Evolutionary conservation across 1,140 invertebrate species (phyloP), one percentile per base, ranked within the genome.

Genomic region (Thaumetopoea pityocampa): DNA sequence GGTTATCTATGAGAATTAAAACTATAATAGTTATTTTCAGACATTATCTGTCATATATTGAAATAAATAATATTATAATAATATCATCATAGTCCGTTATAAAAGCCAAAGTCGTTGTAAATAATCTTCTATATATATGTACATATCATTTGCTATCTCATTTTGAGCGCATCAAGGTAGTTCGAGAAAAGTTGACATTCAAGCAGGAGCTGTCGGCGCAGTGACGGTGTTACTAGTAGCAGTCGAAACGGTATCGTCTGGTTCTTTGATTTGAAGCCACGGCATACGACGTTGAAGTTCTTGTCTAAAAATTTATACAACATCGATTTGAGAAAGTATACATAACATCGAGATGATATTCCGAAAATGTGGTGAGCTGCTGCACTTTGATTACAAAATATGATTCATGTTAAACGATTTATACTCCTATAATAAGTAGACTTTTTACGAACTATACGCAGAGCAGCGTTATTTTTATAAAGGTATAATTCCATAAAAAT

Each of bases 181-280:
- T n/a, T n/a, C n/a, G n/a, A n/a, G n/a, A n/a, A n/a, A n/a, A n/a
- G n/a, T n/a, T n/a, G n/a, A 8, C 9, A 46, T 32, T 43, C 53
- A 76, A 4, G 76, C 70, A 0, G 76, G 52, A 1, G 77, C 65
- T 0, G 73, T 48, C 3, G 78, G 43, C 6, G 67, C 43, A 4
- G 50, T 51, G 1, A 64, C 68, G 0, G 77, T 74, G 16, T 70
- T 72, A 23, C 51, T 63, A 0, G 81, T 85, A 3, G 64, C 61
- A 1, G 71, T 76, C 0, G 85, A 86, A 0, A 52, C 57, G 1
- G 65, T 81, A 33, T 86, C 85, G 19, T 72, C 67, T 1, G 85
- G 81, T 42, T 86, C 85, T 33, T 82, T 62, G 35, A 86, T 85
- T 52, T 85, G 83, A n/a, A 86, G 66, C 85, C 83, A 86, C 6